These are phyloP conservation scores for Zelleria hepariella DNA, from an alignment of 2,888 invertebrate genomes.

Conservation along the genomic window DNA sequence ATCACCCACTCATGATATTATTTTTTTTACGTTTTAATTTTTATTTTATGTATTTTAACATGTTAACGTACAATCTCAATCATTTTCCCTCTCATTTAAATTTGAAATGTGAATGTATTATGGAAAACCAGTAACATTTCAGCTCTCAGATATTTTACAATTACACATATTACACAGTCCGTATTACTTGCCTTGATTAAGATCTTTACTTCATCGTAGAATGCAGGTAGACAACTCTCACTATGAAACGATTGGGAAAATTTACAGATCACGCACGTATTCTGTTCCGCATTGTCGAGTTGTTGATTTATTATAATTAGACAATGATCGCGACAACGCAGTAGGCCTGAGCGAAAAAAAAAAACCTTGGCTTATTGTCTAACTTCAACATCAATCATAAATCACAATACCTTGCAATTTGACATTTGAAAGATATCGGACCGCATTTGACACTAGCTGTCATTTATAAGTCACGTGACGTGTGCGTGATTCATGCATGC, in stretches of 20 bases:
- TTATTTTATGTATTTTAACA: slow-evolving; percentile 1
- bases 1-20: neutral
- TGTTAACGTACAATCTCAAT: neutral
- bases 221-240: neutral
- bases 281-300: too few species aligned
- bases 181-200: neutral
- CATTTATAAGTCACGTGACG: too few species aligned
- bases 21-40: neutral
- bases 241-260: neutral
- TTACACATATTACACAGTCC: neutral
- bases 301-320: too few species aligned
- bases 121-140: neutral
- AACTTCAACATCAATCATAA: too few species aligned
- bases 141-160: neutral
- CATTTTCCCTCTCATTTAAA: neutral
- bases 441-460: too few species aligned
- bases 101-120: neutral
- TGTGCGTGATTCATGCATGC: too few species aligned
- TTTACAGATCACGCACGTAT: too few species aligned
- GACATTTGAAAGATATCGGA: too few species aligned
- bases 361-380: too few species aligned
- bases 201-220: neutral
- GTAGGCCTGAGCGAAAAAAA: too few species aligned
- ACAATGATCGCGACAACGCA: too few species aligned
- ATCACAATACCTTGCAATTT: too few species aligned